Evolutionary conservation across 2,888 invertebrate genomes (phyloP).

Genomic region (Mythimna loreyi): DNA sequence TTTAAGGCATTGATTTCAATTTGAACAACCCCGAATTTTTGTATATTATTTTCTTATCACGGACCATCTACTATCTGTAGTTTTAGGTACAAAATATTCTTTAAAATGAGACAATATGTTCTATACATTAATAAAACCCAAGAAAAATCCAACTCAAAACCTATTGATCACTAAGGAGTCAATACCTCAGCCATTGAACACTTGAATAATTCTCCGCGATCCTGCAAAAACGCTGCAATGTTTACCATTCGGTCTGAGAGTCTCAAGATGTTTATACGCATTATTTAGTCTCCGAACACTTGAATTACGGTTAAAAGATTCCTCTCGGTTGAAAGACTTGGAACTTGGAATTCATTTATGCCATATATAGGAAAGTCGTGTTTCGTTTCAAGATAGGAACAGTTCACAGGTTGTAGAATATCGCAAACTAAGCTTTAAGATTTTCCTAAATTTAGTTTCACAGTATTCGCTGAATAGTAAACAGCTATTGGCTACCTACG

Average conservation of each 20-base stretch:
- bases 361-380: conserved; percentile 48
- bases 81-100: too few relatives aligned
- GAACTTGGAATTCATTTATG: conserved; percentile 45
- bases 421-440: not conserved
- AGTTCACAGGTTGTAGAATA: conserved; percentile 39
- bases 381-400: conserved; percentile 33
- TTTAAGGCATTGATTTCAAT: too few relatives aligned
- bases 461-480: conserved; percentile 25
- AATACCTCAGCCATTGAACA: conserved; percentile 3
- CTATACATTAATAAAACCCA: too few relatives aligned
- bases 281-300: conserved; percentile 38
- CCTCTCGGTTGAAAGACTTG: conserved; percentile 14
- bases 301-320: conserved; percentile 46
- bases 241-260: conserved; percentile 18
- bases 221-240: conserved; percentile 21
- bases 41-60: too few relatives aligned
- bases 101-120: too few relatives aligned
- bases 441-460: conserved; percentile 29
- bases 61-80: too few relatives aligned
- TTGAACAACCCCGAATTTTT: too few relatives aligned
- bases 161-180: not conserved
- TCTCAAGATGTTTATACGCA: conserved; percentile 20
- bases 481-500: not conserved
- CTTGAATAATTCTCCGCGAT: conserved; percentile 16
- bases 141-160: not conserved